A percentile compares a stretch with the other conserved stretches of the same genome.
These are phyloP conservation scores for Epinotia demarniana DNA, from an alignment of 2,888 invertebrate genomes.

Conservation along the genomic window DNA sequence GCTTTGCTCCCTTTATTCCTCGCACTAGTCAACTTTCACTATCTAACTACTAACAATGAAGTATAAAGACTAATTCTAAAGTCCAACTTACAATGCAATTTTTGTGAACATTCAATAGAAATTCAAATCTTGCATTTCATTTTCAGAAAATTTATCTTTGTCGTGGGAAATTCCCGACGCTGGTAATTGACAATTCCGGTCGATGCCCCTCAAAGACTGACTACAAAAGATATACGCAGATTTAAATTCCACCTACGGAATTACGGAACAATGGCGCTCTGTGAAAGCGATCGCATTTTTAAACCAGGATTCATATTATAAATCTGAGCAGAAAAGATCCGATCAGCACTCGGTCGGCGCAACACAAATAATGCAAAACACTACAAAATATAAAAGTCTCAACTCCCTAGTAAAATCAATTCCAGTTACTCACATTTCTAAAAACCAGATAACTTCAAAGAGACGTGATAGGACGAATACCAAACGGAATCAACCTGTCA, in stretches of 20 bases:
- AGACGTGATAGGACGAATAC: constrained; percentile 2
- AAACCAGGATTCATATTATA: background rate
- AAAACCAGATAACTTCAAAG: constrained; percentile 3
- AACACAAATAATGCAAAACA: background rate
- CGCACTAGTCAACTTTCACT: too few relatives aligned
- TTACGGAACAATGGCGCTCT: background rate
- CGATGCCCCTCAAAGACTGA: background rate
- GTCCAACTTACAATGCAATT: too few relatives aligned
- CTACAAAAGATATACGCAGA: constrained; percentile 88
- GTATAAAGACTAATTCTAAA: too few relatives aligned
- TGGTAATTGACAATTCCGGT: too few relatives aligned
- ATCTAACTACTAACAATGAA: too few relatives aligned
- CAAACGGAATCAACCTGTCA: background rate
- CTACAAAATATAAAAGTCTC: background rate
- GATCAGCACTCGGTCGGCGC: background rate
- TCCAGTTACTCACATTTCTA: background rate
- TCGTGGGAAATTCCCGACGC: too few relatives aligned
- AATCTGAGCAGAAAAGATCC: background rate
- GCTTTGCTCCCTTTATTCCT: too few relatives aligned
- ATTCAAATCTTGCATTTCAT: too few relatives aligned
- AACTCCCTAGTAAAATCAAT: background rate
- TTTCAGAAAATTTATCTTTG: too few relatives aligned
- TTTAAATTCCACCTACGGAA: constrained; percentile 13
- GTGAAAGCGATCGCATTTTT: background rate
- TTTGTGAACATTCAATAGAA: too few relatives aligned